A percentile compares a stretch with the other conserved stretches of the same genome.
Conservation (phyloP, 2,888 invertebrate species). For the Lomographa bimaculata region DNA sequence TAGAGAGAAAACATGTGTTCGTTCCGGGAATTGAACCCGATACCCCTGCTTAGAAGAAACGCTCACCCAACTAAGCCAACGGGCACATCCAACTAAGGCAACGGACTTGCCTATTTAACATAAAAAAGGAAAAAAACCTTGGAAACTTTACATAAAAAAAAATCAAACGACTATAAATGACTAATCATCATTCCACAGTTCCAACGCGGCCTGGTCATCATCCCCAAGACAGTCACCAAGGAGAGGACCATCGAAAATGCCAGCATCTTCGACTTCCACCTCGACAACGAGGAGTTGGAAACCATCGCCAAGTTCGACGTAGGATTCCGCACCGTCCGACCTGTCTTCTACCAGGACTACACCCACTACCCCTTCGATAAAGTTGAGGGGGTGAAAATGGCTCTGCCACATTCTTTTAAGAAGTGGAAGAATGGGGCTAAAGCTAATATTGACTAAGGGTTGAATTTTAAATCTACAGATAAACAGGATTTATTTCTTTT, state of each 20-base stretch:
- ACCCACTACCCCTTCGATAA: conserved; percentile 57
- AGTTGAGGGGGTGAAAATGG: conserved; percentile 26
- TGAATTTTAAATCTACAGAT: too few relatives aligned
- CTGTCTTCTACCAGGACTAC: conserved; percentile 52
- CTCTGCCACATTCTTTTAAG: conserved; percentile 38
- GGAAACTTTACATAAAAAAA: too few relatives aligned
- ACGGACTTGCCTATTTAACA: too few relatives aligned
- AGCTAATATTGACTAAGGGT: conserved; percentile 25
- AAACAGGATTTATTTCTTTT: too few relatives aligned
- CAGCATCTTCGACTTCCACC: conserved; percentile 61
- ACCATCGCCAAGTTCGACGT: conserved; percentile 54
- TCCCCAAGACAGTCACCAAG: conserved; percentile 63
- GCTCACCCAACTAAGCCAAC: too few relatives aligned
- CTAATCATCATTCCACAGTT: conserved; percentile 50
- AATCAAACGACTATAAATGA: too few relatives aligned
- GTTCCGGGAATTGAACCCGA: too few relatives aligned
- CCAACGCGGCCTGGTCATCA: conserved; percentile 54
- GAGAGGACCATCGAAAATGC: conserved; percentile 60
- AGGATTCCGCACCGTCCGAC: conserved; percentile 50
- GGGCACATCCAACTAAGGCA: too few relatives aligned
- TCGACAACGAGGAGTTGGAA: conserved; percentile 49
- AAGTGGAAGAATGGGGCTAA: conserved; percentile 51
- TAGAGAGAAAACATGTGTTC: too few relatives aligned
- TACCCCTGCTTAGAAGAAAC: too few relatives aligned
- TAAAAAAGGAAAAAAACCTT: too few relatives aligned